Evolutionary conservation across 1,140 invertebrate species (phyloP).

Genomic region (Odontomachus brunneus): DNA sequence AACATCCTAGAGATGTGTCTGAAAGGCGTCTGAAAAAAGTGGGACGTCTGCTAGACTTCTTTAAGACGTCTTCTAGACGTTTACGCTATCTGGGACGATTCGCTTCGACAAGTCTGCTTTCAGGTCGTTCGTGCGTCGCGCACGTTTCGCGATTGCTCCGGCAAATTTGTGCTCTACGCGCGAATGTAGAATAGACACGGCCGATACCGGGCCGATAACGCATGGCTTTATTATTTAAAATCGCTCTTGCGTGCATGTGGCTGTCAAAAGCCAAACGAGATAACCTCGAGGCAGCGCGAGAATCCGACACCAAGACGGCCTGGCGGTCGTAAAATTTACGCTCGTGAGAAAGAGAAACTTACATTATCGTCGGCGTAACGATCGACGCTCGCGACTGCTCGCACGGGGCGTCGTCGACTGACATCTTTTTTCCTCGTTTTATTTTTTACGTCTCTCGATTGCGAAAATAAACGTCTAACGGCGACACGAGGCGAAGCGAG

Average conservation of each 20-base stretch:
- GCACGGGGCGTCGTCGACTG: slow-evolving; percentile 16
- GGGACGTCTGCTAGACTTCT: too few species aligned
- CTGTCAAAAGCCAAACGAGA: slow-evolving; percentile 16
- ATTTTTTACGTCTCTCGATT: not conserved
- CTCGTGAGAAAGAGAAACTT: slow-evolving; percentile 50
- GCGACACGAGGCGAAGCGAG: slow-evolving; percentile 32
- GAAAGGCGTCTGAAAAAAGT: too few species aligned
- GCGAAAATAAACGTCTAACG: slow-evolving; percentile 45
- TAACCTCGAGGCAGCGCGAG: slow-evolving; percentile 26
- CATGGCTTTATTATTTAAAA: slow-evolving; percentile 33
- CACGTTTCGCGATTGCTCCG: not conserved
- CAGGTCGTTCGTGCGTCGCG: too few species aligned
- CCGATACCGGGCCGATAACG: too few species aligned
- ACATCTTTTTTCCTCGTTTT: slow-evolving; percentile 30
- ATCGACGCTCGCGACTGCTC: not conserved
- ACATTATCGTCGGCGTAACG: slow-evolving; percentile 43
- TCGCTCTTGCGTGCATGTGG: not conserved
- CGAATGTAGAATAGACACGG: slow-evolving; percentile 11
- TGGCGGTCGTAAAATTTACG: slow-evolving; percentile 33
- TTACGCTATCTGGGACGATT: too few species aligned
- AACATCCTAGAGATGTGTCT: too few species aligned
- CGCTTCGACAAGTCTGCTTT: too few species aligned
- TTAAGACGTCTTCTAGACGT: too few species aligned
- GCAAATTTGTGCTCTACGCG: not conserved
- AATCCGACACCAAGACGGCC: not conserved